Evolutionary conservation across 2,797 vertebrate genomes (phyloP).

Genomic region (Acridotheres tristis): DNA sequence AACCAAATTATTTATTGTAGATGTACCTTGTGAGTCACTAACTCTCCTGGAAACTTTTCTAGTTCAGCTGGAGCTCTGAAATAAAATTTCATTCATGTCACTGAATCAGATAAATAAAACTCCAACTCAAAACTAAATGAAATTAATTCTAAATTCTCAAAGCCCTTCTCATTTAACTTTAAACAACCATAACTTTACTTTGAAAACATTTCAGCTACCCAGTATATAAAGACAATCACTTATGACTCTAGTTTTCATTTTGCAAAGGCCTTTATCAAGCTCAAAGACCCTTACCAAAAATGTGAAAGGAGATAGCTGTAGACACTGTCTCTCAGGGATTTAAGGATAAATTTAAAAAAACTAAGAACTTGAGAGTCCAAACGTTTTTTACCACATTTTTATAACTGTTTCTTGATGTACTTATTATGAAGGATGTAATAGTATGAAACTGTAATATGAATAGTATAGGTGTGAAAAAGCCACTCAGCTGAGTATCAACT

Average conservation of each 20-base stretch:
- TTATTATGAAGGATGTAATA: neutral
- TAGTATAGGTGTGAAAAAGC: neutral
- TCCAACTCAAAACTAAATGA: neutral
- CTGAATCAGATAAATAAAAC: neutral
- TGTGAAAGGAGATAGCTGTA: neutral
- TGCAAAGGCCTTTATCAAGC: neutral
- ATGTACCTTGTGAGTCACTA: neutral
- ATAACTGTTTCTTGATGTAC: neutral
- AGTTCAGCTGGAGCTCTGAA: neutral
- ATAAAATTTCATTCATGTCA: neutral
- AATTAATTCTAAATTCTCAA: neutral
- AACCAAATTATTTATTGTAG: neutral
- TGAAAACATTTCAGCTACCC: neutral
- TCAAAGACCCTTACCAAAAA: neutral
- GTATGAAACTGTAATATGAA: neutral
- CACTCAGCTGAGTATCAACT: neutral
- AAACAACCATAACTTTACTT: neutral
- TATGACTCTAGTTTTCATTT: neutral
- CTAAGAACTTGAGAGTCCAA: neutral
- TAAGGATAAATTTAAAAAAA: neutral
- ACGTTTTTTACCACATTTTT: neutral
- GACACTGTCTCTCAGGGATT: neutral
- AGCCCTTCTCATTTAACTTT: neutral
- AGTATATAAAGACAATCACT: neutral
- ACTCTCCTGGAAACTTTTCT: neutral